Conservation (phyloP, 2,888 invertebrate genomes). For the Habroteleia sp. region DNA sequence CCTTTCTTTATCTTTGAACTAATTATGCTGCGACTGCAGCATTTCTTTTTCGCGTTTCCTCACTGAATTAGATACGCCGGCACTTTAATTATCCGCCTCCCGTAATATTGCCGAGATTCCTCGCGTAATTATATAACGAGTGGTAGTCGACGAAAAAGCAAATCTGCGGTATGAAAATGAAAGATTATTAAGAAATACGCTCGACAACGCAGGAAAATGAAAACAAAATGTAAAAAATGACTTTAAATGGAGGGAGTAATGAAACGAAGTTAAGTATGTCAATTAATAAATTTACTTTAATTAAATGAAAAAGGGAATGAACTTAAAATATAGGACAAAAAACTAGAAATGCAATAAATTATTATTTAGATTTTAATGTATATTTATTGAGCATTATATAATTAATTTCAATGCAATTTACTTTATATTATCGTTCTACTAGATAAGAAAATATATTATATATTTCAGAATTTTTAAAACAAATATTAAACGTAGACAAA, state of each 20-base stretch:
- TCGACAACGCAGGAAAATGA: neutral
- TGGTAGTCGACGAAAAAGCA: slow-evolving; percentile 21
- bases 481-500: too few relatives aligned
- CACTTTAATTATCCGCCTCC: slow-evolving; percentile 49
- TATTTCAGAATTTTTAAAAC: too few relatives aligned
- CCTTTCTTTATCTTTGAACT: slow-evolving; percentile 21
- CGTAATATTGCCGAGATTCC: slow-evolving; percentile 36
- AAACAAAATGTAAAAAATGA: slow-evolving; percentile 21
- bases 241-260: slow-evolving; percentile 25
- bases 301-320: slow-evolving; percentile 17
- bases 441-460: too few relatives aligned
- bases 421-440: too few relatives aligned
- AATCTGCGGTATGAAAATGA: slow-evolving; percentile 1
- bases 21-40: slow-evolving; percentile 40
- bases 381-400: too few relatives aligned
- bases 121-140: slow-evolving; percentile 43
- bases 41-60: slow-evolving; percentile 54
- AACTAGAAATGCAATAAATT: too few relatives aligned
- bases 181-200: slow-evolving; percentile 13
- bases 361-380: too few relatives aligned
- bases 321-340: slow-evolving; percentile 19
- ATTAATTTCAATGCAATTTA: too few relatives aligned
- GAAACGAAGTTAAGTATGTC: slow-evolving; percentile 45
- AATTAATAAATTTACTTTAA: slow-evolving; percentile 44
- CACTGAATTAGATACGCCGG: slow-evolving; percentile 50